Evolutionary conservation across 2,888 invertebrate species (phyloP), one percentile per base, ranked within the genome.

Genomic region (Nemurella pictetii): DNA sequence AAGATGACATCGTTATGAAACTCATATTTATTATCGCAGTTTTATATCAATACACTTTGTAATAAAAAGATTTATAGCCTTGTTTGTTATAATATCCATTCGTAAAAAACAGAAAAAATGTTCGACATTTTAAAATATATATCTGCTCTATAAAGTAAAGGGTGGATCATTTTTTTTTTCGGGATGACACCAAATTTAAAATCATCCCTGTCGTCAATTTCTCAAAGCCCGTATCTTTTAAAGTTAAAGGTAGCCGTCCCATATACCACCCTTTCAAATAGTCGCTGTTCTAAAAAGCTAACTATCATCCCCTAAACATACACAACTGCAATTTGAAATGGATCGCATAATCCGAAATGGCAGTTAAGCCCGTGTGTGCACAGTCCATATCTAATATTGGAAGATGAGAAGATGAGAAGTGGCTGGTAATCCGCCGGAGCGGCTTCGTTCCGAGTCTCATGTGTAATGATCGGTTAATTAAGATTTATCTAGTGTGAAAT

Each of bases 31-130:
- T 55, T 82, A 28, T 82, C 12, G 72, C 27, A 72, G 55, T 72
- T 82, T 26, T 72, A 29, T 72, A 55, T 72, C 55, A 72, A 82
- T 82, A 82, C 55, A 82, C 55, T 72, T 72, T 82, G 82, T 82
- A 27, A 82, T 80, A 28, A 27, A 35, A 28, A 82, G 82, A 82
- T 82, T 82, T 82, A 82, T 82, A 72, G 72, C 5, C 29, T 25
- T 82, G 82, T 55, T 82, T 82, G 82, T 82, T 80, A 35, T 82
- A 55, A 82, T 82, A 72, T 82, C 30, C 72, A 72, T 82, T 82
- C 72, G 82, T 82, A 72, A 82, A 55, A 82, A 29, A n/a, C n/a
- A n/a, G 30, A 75, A 81, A 81, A 20, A 27, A 55, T 81, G 82
- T 82, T 72, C 80, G 27, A 26, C 55, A 26, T 25, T 29, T 55